phyloP scores from a whole-genome alignment of 2,113 vertebrate species.

The Indicator indicator region DNA sequence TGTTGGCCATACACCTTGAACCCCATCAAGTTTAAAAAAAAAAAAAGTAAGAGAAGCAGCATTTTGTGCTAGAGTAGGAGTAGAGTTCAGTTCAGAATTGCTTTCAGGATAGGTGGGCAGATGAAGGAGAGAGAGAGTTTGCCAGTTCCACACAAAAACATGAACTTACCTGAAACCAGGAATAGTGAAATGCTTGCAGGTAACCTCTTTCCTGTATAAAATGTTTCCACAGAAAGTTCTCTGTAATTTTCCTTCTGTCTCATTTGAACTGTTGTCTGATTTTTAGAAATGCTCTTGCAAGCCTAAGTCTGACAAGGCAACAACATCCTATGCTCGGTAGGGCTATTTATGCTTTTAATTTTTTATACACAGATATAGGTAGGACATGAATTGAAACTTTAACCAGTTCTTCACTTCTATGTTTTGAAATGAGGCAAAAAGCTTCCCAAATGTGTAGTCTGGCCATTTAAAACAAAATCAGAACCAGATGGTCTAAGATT shows the following conservation, averaged over 20 bases:
- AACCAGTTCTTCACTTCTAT: background rate
- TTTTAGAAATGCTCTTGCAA: background rate
- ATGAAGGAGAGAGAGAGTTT: background rate
- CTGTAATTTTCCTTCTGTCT: background rate
- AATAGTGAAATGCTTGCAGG: background rate
- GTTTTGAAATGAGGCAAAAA: background rate
- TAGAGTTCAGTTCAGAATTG: background rate
- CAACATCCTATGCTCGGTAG: background rate
- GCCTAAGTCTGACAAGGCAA: background rate
- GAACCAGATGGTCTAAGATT: background rate
- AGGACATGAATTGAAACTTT: background rate
- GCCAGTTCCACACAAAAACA: background rate
- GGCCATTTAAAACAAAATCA: background rate
- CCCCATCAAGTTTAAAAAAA: background rate
- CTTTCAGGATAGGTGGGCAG: constrained; percentile 3
- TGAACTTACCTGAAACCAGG: background rate
- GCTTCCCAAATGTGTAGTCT: background rate
- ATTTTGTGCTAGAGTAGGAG: background rate
- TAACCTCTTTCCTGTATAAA: background rate
- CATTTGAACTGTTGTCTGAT: background rate
- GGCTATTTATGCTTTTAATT: background rate
- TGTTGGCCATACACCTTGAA: background rate
- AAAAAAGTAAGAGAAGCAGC: background rate
- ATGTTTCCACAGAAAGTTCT: background rate
- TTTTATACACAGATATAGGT: background rate